Conservation (phyloP, 2,888 invertebrate genomes). For the Lepidonotus clava region DNA sequence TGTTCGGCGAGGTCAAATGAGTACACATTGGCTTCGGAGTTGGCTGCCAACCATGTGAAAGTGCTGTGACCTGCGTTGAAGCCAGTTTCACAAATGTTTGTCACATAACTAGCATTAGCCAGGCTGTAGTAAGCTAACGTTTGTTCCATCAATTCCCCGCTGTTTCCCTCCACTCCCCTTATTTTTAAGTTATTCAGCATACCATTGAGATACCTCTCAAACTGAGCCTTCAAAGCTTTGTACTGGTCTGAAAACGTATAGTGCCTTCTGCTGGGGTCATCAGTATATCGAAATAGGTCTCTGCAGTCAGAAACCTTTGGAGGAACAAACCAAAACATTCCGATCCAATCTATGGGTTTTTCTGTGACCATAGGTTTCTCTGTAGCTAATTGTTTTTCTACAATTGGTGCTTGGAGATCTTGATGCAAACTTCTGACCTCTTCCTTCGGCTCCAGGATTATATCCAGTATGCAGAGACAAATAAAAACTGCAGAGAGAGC, state of each 20-base stretch:
- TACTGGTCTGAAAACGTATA: background rate
- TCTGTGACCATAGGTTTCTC: too few relatives aligned
- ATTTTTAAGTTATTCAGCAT: background rate
- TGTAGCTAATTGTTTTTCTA: too few relatives aligned
- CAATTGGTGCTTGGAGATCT: too few relatives aligned
- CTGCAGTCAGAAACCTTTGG: background rate
- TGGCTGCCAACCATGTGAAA: constrained; percentile 15
- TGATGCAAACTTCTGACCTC: too few relatives aligned
- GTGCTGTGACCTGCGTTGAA: constrained; percentile 50
- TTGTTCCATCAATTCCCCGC: constrained; percentile 33
- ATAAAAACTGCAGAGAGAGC: too few relatives aligned
- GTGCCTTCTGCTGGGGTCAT: background rate
- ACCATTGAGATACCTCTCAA: background rate
- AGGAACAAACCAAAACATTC: background rate
- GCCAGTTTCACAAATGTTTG: constrained; percentile 21
- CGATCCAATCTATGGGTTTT: too few relatives aligned
- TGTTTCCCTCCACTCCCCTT: constrained; percentile 4
- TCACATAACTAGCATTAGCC: background rate
- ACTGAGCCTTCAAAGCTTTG: background rate
- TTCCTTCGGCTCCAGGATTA: too few relatives aligned
- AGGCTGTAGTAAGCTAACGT: background rate
- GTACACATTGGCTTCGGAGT: background rate
- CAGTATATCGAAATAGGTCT: background rate
- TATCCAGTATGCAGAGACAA: too few relatives aligned
- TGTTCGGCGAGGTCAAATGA: constrained; percentile 63